phyloP scores from a whole-genome alignment of 1,140 invertebrate genomes.

The Drosophila bipectinata region DNA sequence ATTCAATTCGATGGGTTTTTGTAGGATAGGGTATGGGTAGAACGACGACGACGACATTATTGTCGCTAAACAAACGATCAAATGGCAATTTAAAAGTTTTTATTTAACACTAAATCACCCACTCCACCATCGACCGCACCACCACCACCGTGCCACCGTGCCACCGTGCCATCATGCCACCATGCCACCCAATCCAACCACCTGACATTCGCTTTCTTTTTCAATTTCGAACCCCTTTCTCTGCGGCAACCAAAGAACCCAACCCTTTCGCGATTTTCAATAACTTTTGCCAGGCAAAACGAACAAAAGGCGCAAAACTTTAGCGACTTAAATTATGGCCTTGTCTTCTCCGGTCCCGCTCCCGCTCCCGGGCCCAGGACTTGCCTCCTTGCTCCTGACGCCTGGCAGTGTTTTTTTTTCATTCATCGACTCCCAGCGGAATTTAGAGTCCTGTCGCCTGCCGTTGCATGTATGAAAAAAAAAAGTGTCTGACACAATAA shows the following conservation, averaged over 20 bases:
- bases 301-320: constrained; percentile 80
- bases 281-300: constrained; percentile 64
- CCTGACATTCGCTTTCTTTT: constrained; percentile 79
- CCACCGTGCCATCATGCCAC: not conserved
- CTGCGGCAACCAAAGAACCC: constrained; percentile 4
- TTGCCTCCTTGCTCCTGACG: constrained; percentile 2
- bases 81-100: constrained; percentile 84
- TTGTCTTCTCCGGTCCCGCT: constrained; percentile 42
- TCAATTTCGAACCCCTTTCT: constrained; percentile 79
- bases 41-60: constrained; percentile 70
- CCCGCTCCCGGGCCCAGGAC: not conserved
- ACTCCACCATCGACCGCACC: constrained; percentile 50
- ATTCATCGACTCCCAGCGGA: constrained; percentile 65
- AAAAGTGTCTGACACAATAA: constrained; percentile 26
- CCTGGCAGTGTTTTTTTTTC: constrained; percentile 2
- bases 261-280: constrained; percentile 80
- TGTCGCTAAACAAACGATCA: constrained; percentile 84
- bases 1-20: constrained; percentile 49
- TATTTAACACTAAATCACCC: constrained; percentile 83
- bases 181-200: constrained; percentile 32
- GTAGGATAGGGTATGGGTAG: constrained; percentile 5
- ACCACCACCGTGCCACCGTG: constrained; percentile 24
- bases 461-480: constrained; percentile 53
- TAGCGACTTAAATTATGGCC: constrained; percentile 80
- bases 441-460: constrained; percentile 42